Percentiles rank a stretch among this genome's conserved stretches.
Evolutionary conservation across 2,113 vertebrate species (phyloP).

Genomic region (Phoenicopterus ruber): DNA sequence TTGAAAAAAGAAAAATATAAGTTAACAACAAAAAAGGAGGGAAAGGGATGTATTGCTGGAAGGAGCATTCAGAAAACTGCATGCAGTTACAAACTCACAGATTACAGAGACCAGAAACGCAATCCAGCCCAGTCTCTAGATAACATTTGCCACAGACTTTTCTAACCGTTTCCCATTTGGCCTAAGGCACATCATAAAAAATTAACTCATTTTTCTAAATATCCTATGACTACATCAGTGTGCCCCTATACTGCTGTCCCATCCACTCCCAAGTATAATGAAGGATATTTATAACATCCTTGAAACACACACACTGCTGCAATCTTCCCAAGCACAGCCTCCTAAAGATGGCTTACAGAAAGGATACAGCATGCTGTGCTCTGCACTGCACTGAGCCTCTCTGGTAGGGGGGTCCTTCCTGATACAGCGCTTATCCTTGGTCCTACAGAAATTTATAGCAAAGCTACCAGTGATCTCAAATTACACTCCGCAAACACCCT

Average conservation of each 20-base stretch:
- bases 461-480: neutral
- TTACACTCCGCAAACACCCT: neutral
- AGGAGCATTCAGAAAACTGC: neutral
- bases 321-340: neutral
- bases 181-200: neutral
- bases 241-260: neutral
- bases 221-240: neutral
- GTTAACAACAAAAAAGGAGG: neutral
- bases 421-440: neutral
- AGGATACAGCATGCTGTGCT: neutral
- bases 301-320: neutral
- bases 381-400: neutral
- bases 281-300: neutral
- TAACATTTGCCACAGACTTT: neutral
- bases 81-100: neutral
- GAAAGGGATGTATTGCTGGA: neutral
- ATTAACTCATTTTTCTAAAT: neutral
- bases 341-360: neutral
- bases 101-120: neutral
- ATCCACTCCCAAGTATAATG: neutral
- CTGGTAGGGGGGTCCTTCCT: neutral
- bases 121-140: neutral
- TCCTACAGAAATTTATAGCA: neutral
- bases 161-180: neutral
- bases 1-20: constrained; percentile 64